Conservation (phyloP, 2,888 invertebrate genomes). For the Conops quadrifasciatus region DNA sequence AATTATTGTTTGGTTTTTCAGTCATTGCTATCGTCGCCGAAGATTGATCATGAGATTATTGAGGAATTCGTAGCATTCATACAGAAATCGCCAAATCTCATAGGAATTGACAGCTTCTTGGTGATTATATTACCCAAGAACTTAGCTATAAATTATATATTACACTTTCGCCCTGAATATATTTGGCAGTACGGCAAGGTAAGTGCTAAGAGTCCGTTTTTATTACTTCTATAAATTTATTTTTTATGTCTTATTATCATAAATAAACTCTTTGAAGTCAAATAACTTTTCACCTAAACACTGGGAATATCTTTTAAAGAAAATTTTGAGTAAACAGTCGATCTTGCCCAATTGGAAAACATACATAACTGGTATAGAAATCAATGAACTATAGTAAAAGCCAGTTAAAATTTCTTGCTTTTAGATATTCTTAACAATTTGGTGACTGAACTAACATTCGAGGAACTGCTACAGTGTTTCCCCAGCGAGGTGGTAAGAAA, state of each 20-base stretch:
- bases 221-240: too few species aligned
- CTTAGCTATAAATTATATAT: conserved; percentile 68
- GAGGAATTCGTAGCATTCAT: conserved; percentile 72
- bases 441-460: conserved; percentile 59
- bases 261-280: conserved; percentile 49
- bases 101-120: conserved; percentile 68
- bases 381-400: background rate
- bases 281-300: conserved; percentile 61
- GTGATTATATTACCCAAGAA: conserved; percentile 66
- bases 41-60: conserved; percentile 62
- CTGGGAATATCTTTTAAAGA: conserved; percentile 62
- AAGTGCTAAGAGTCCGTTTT: conserved; percentile 37
- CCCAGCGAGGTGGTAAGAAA: conserved; percentile 60
- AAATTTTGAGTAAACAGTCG: conserved; percentile 59
- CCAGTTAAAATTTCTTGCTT: conserved; percentile 5
- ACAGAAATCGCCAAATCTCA: conserved; percentile 67
- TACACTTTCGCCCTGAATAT: conserved; percentile 71
- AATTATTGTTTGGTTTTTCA: conserved; percentile 34
- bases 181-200: conserved; percentile 75
- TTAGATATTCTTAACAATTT: conserved; percentile 61
- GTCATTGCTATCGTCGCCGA: conserved; percentile 69
- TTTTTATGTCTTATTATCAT: too few species aligned
- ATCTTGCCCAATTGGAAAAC: conserved; percentile 59
- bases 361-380: conserved; percentile 55
- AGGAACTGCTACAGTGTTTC: conserved; percentile 62